phyloP scores from a whole-genome alignment of 2,797 vertebrate species.

The Forpus xanthops region DNA sequence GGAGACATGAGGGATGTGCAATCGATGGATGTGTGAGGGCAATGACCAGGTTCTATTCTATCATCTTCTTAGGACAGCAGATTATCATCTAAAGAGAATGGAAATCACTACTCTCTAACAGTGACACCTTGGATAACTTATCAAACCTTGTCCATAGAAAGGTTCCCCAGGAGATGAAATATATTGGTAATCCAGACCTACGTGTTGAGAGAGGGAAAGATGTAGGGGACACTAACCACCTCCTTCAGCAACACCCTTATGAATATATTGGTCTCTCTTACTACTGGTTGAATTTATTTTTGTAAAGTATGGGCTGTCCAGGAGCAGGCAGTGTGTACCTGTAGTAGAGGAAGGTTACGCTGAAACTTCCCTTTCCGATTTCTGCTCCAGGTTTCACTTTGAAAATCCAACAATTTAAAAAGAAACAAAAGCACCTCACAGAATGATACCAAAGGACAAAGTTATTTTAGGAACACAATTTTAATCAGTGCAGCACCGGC shows the following conservation, averaged over 20 bases:
- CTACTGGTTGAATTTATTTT: not conserved
- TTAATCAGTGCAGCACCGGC: conserved; percentile 51
- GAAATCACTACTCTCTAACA: not conserved
- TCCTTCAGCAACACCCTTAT: not conserved
- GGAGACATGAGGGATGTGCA: rapidly evolving
- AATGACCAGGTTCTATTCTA: rapidly evolving
- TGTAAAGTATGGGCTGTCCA: not conserved
- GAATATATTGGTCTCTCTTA: not conserved
- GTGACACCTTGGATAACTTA: not conserved
- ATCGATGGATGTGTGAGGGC: not conserved
- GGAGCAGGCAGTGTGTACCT: not conserved
- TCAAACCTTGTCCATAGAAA: not conserved
- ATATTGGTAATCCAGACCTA: not conserved
- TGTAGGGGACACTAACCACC: not conserved
- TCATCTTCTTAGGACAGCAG: not conserved
- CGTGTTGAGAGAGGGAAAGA: not conserved
- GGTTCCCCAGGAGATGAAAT: not conserved
- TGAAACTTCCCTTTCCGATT: not conserved
- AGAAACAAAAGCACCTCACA: conserved; percentile 17
- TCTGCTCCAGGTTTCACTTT: conserved; percentile 29
- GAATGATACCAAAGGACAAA: conserved; percentile 42
- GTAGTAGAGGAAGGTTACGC: not conserved
- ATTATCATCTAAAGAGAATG: not conserved
- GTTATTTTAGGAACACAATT: conserved; percentile 57
- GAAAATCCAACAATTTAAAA: conserved; percentile 20